Evolutionary conservation across 2,113 vertebrate species (phyloP).

Genomic region (Lophotis ruficrista): DNA sequence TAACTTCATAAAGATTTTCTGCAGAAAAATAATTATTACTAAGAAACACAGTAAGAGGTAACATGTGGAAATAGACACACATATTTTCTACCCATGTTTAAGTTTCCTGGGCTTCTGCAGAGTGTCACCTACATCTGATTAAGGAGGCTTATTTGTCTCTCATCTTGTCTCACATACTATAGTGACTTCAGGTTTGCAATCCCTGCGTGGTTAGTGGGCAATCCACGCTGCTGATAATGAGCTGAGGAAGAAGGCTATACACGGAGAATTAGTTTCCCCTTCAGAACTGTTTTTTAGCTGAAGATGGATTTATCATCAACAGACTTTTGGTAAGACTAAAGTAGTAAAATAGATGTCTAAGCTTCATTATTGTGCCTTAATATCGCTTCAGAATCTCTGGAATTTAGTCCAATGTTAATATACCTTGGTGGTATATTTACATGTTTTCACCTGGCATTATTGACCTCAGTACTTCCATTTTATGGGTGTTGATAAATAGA

Average conservation of each 20-base stretch:
- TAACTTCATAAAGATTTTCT: background rate
- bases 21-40: background rate
- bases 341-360: background rate
- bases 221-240: background rate
- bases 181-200: background rate
- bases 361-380: background rate
- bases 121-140: background rate
- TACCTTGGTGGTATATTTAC: background rate
- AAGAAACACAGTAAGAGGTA: background rate
- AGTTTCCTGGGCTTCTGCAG: background rate
- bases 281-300: background rate
- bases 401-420: background rate
- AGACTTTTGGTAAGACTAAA: background rate
- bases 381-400: background rate
- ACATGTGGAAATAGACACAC: background rate
- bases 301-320: background rate
- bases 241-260: background rate
- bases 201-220: background rate
- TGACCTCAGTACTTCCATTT: background rate
- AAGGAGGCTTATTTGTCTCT: background rate
- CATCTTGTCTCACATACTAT: background rate
- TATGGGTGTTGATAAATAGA: background rate
- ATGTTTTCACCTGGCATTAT: background rate
- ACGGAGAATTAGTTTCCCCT: background rate
- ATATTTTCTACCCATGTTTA: background rate